Percentiles rank a stretch among this genome's conserved stretches.
These are phyloP conservation scores for Orthosia gracilis DNA, from an alignment of 2,888 invertebrate genomes.

Conservation along the genomic window DNA sequence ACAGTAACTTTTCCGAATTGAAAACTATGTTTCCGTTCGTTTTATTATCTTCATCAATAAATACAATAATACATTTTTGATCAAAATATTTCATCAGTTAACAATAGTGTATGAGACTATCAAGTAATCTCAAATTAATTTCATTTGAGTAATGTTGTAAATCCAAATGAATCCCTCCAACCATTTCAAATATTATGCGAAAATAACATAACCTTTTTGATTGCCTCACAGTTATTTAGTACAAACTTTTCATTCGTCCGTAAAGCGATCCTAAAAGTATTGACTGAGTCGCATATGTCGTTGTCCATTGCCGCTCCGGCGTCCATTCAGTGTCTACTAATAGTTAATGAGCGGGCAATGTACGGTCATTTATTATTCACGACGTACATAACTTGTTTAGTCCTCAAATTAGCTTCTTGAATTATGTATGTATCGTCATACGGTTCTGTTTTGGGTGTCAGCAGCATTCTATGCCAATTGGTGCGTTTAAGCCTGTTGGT, in stretches of 20 bases:
- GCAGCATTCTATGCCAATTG: slow-evolving; percentile 30
- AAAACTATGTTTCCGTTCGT: neutral
- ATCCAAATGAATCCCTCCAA: neutral
- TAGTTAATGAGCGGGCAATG: slow-evolving; percentile 58
- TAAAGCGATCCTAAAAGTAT: slow-evolving; percentile 35
- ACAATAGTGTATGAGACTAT: neutral
- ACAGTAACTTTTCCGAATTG: neutral
- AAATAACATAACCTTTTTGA: slow-evolving; percentile 1
- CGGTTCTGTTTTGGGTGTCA: slow-evolving; percentile 17
- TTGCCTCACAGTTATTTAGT: neutral
- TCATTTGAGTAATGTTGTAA: slow-evolving; percentile 5
- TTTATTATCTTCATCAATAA: neutral
- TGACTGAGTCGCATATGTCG: slow-evolving; percentile 19
- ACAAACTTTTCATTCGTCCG: slow-evolving; percentile 14
- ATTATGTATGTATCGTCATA: slow-evolving; percentile 42
- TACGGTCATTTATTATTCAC: slow-evolving; percentile 48
- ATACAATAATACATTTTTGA: slow-evolving; percentile 13
- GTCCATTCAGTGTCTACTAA: slow-evolving; percentile 53
- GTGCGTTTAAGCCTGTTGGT: neutral
- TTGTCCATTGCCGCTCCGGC: slow-evolving; percentile 47
- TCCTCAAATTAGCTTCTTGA: slow-evolving; percentile 43
- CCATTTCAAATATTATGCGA: slow-evolving; percentile 20
- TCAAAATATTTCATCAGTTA: slow-evolving; percentile 4
- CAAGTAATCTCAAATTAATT: neutral
- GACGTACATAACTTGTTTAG: slow-evolving; percentile 45